Evolutionary conservation across 2,888 invertebrate genomes (phyloP).

Genomic region (Leptarthrus brevirostris): DNA sequence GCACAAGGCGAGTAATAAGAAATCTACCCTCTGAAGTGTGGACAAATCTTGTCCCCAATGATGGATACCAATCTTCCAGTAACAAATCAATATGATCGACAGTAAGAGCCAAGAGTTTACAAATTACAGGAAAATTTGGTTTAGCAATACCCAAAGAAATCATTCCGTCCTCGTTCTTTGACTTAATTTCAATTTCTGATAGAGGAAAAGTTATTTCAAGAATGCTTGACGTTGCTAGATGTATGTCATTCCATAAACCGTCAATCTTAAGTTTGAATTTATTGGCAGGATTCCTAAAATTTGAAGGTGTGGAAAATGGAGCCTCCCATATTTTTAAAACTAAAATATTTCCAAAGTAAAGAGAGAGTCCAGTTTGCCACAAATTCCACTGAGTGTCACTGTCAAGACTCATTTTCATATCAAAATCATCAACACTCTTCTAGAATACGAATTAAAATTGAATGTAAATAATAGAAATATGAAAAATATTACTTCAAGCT

Average conservation of each 20-base stretch:
- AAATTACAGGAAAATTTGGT: conserved; percentile 81
- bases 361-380: conserved; percentile 92
- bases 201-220: conserved; percentile 88
- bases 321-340: conserved; percentile 88
- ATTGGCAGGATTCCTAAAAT: conserved; percentile 68
- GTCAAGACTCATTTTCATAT: conserved; percentile 63
- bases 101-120: conserved; percentile 85
- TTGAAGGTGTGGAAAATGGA: conserved; percentile 71
- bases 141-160: conserved; percentile 73
- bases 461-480: conserved; percentile 47
- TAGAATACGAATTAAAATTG: conserved; percentile 58
- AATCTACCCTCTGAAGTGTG: conserved; percentile 97
- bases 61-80: conserved; percentile 98
- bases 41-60: conserved; percentile 94
- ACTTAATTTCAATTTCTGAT: conserved; percentile 66
- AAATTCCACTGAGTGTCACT: conserved; percentile 84
- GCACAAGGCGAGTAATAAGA: conserved; percentile 91
- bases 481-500: conserved; percentile 71
- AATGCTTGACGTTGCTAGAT: conserved; percentile 82
- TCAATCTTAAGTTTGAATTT: conserved; percentile 83
- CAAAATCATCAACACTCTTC: conserved; percentile 56
- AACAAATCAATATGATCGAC: conserved; percentile 97
- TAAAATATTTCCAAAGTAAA: conserved; percentile 84
- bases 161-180: conserved; percentile 67
- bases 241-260: conserved; percentile 86